Conservation (phyloP, 2,797 vertebrate species). For the Leuciscus waleckii region DNA sequence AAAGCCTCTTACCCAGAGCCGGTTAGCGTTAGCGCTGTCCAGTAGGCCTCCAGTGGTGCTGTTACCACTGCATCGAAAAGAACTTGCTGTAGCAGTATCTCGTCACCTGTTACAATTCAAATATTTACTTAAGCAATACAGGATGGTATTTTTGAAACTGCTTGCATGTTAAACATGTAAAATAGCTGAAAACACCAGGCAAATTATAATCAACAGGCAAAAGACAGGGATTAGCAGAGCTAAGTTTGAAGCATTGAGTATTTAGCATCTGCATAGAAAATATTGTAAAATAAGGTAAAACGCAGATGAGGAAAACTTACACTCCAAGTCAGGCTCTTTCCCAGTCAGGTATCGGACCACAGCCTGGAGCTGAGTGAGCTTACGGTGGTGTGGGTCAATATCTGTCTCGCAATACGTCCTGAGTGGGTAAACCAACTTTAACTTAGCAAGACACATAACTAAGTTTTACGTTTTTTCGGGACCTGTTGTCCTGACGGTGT, state of each 20-base stretch:
- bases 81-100: conserved; percentile 88
- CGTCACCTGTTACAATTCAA: conserved; percentile 81
- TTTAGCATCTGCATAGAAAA: background rate
- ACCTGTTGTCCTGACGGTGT: background rate
- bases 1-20: conserved; percentile 74
- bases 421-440: conserved; percentile 10
- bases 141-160: background rate
- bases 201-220: background rate
- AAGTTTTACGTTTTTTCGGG: background rate
- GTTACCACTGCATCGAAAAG: conserved; percentile 94
- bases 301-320: conserved; percentile 73
- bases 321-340: conserved; percentile 90
- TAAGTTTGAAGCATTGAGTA: background rate
- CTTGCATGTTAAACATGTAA: background rate
- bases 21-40: conserved; percentile 89
- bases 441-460: background rate
- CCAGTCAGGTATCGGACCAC: conserved; percentile 87
- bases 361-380: conserved; percentile 89
- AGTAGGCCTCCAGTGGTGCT: conserved; percentile 94
- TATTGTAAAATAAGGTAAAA: background rate
- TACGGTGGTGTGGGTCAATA: conserved; percentile 89
- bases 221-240: background rate
- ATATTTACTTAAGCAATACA: background rate
- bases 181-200: background rate
- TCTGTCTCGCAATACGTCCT: conserved; percentile 97